Conservation (phyloP, 2,113 vertebrate species). For the Hirundichthys speculiger region DNA sequence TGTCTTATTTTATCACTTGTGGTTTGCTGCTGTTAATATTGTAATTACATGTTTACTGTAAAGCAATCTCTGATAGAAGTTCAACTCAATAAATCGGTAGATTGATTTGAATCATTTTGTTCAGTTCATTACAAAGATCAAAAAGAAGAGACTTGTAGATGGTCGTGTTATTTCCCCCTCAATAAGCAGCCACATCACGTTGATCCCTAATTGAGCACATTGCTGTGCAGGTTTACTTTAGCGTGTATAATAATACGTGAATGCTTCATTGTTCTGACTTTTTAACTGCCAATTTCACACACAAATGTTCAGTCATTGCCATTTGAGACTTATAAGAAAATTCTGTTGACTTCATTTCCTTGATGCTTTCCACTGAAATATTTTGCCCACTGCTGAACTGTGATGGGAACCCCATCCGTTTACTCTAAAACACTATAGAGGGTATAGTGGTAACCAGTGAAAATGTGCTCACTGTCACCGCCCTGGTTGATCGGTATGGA, state of each 20-base stretch:
- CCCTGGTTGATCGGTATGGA: background rate
- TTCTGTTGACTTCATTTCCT: conserved; percentile 8
- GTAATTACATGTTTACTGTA: too few relatives aligned
- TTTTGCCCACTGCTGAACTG: conserved; percentile 22
- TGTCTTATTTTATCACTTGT: background rate
- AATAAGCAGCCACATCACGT: background rate
- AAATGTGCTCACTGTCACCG: background rate
- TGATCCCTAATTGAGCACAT: background rate
- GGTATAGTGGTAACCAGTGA: background rate
- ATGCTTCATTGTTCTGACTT: background rate
- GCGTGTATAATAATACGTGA: background rate
- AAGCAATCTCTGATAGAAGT: background rate
- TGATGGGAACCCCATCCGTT: conserved; percentile 6
- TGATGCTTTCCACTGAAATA: conserved; percentile 10
- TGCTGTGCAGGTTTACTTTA: background rate
- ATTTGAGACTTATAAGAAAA: conserved; percentile 5
- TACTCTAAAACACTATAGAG: conserved; percentile 4
- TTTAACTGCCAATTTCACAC: background rate
- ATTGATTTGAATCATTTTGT: background rate
- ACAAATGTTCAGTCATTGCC: background rate
- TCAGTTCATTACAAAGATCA: background rate
- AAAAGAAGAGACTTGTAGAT: background rate
- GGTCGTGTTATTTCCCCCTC: background rate
- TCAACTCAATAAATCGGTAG: background rate
- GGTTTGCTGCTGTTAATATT: too few relatives aligned